phyloP scores from a whole-genome alignment of 2,888 invertebrate species.

The Dermolepida albohirtum region DNA sequence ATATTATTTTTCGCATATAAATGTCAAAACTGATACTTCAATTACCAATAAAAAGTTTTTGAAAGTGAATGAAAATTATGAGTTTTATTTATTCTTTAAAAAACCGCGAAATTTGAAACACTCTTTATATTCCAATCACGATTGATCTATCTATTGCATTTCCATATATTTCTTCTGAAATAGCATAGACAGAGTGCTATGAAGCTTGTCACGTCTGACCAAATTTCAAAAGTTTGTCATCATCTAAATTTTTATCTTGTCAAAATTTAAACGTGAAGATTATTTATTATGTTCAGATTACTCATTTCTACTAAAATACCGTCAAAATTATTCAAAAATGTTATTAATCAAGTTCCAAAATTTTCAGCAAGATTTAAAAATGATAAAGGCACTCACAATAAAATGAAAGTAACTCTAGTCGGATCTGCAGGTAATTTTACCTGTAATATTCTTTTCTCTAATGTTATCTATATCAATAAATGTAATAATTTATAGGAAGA shows the following conservation, averaged over 20 bases:
- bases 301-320: background rate
- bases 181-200: no score
- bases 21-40: no score
- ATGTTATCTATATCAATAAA: background rate
- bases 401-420: conserved; percentile 43
- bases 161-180: no score
- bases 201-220: background rate
- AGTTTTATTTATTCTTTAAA: no score
- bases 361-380: conserved; percentile 5
- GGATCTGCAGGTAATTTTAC: conserved; percentile 41
- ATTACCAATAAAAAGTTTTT: no score
- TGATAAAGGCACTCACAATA: conserved; percentile 20
- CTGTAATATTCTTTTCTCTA: background rate
- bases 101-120: no score
- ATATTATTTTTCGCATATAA: no score
- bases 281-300: conserved; percentile 9
- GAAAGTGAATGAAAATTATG: no score
- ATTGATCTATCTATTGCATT: no score
- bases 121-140: no score
- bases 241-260: conserved; percentile 9
- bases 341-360: conserved; percentile 2
- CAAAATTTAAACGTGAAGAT: conserved; percentile 25
- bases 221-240: background rate
- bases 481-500: conserved; percentile 57
- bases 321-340: conserved; percentile 22